These are phyloP conservation scores for Silvanus unidentatus DNA, from an alignment of 2,888 invertebrate species.

Conservation along the genomic window DNA sequence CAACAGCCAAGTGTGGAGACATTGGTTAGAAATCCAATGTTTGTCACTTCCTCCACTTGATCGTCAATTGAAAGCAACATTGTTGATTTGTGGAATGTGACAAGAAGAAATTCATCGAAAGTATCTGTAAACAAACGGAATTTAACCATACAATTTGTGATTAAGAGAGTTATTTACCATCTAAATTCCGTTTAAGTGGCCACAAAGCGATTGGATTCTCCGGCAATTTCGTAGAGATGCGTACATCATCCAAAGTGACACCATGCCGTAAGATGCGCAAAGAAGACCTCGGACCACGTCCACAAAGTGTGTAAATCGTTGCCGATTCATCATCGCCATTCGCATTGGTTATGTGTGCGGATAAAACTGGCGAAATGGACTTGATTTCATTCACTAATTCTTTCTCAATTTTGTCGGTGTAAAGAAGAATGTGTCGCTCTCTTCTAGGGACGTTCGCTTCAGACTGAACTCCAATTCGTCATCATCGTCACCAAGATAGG, in stretches of 20 bases:
- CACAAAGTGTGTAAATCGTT: constrained; percentile 94
- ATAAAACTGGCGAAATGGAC: constrained; percentile 86
- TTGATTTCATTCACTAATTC: constrained; percentile 96
- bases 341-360: constrained; percentile 78
- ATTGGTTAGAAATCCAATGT: constrained; percentile 97
- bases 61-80: constrained; percentile 98
- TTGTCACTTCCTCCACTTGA: constrained; percentile 99
- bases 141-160: not conserved
- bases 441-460: constrained; percentile 95
- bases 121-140: constrained; percentile 77
- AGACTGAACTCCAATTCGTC: constrained; percentile 98
- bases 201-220: constrained; percentile 99
- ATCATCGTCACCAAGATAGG: constrained; percentile 98
- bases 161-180: constrained; percentile 66
- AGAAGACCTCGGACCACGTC: constrained; percentile 90
- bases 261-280: constrained; percentile 92
- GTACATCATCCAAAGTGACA: constrained; percentile 98
- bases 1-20: constrained; percentile 98
- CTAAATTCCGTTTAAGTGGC: constrained; percentile 94
- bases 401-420: constrained; percentile 90
- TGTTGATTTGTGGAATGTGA: constrained; percentile 98
- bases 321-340: constrained; percentile 99
- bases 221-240: constrained; percentile 96
- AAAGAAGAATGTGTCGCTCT: constrained; percentile 99
- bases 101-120: constrained; percentile 99